These are phyloP conservation scores for Perca flavescens DNA, from an alignment of 2,113 vertebrate genomes.

Conservation along the genomic window DNA sequence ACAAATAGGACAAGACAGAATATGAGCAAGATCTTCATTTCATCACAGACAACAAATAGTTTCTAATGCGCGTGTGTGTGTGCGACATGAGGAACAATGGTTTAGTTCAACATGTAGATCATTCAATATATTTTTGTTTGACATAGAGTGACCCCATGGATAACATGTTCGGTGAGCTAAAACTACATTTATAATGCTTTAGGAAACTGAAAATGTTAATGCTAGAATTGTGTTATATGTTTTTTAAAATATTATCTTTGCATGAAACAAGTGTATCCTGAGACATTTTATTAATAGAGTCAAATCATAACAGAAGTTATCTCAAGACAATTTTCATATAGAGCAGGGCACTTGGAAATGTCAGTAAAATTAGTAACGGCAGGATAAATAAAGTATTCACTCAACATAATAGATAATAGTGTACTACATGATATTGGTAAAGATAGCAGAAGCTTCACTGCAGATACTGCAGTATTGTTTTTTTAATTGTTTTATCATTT, in stretches of 20 bases:
- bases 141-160: not conserved
- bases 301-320: too few species aligned
- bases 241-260: not conserved
- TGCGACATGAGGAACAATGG: not conserved
- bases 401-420: too few species aligned
- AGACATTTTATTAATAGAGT: too few species aligned
- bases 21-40: slow-evolving; percentile 6
- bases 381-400: too few species aligned
- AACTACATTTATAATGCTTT: not conserved
- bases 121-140: not conserved
- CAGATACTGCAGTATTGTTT: too few species aligned
- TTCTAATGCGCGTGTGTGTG: not conserved
- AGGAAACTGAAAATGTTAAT: not conserved
- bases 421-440: too few species aligned
- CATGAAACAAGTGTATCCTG: not conserved
- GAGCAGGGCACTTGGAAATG: too few species aligned
- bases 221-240: not conserved
- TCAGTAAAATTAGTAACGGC: too few species aligned
- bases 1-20: slow-evolving; percentile 11
- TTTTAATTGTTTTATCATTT: too few species aligned
- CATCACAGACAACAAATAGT: slow-evolving; percentile 7
- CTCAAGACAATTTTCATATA: too few species aligned
- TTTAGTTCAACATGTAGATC: not conserved
- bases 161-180: not conserved
- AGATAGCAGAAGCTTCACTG: too few species aligned